Base-by-base conservation (phyloP, 1,140 invertebrate species). In the Trichogramma pretiosum region DNA sequence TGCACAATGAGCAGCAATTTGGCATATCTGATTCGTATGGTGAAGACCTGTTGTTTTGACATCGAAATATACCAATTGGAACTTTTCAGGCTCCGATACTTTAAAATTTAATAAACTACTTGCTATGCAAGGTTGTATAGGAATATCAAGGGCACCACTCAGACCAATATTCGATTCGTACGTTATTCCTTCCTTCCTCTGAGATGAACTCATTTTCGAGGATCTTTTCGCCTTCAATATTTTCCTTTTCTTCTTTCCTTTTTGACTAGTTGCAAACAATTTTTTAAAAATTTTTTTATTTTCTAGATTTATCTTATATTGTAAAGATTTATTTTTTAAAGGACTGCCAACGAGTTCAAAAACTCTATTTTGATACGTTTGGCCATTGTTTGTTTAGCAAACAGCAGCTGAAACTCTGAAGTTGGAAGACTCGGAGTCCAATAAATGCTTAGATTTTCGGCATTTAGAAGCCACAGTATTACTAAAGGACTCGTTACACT, bases 401-500 rank as follows among this genome's bases (percentile, higher is more conserved):
- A 37, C 35, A 5, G 35, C 35, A 19, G 14, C 35, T 37, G 35
- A 16, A 18, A 37, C 35, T 7, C 35, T 16, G 14, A 19, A 37
- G 13, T 5, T 5, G 5, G 21, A 21, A 3, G 35, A 37, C 7
- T 19, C 17, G 3, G 35, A 37, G 17, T 5, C 35, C 18, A 40
- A 48, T 23, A 48, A 53, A 26, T 51, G 45, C 7, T n/a, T 14
- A 1, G 14, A 8, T 46, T 56, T 56, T 1, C 37, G 46, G 21
- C 32, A 21, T 51, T 48, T 51, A 13, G 43, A 50, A 3, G 41
- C 22, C 16, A 44, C 36, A 7, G 28, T 34, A 13, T 35, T 37
- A 21, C 53, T 46, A 3, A 56, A 43, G 13, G 51, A 45, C 37
- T 53, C 54, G 32, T 56, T 53, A n/a, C 16, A 35, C 22, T 56